phyloP scores from a whole-genome alignment of 2,113 vertebrate species.

The Eclectus roratus region DNA sequence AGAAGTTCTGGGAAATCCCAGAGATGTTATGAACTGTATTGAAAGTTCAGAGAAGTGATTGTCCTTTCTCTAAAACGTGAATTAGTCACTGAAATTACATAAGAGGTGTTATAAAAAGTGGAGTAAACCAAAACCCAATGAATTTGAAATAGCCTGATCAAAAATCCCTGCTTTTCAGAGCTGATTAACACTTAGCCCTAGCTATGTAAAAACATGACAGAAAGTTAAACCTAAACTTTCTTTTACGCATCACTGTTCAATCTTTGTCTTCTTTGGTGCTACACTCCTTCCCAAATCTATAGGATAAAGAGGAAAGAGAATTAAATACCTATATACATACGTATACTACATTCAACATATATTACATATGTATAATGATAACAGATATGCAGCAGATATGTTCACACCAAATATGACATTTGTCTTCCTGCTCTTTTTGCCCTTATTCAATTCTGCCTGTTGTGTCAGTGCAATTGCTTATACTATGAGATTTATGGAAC shows the following conservation, averaged over 20 bases:
- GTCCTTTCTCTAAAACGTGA: conserved; percentile 5
- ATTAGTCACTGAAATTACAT: conserved; percentile 16
- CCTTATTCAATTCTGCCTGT: background rate
- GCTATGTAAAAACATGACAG: background rate
- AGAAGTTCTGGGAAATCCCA: background rate
- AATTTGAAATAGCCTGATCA: background rate
- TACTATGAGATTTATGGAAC: background rate
- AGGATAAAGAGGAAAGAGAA: background rate
- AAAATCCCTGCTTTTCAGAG: conserved; percentile 29
- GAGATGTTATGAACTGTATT: background rate
- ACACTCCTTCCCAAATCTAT: background rate
- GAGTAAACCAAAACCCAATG: background rate
- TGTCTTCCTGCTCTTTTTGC: background rate
- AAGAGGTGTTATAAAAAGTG: background rate
- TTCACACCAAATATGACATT: background rate
- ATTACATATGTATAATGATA: background rate
- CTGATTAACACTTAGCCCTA: background rate
- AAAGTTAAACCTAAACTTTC: background rate
- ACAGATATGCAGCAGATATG: background rate
- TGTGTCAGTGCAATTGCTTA: background rate
- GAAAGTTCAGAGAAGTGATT: background rate
- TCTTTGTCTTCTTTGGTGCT: background rate
- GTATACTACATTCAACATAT: background rate
- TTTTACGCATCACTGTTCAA: background rate
- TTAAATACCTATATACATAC: background rate